Evolutionary conservation across 2,888 invertebrate genomes (phyloP).

Genomic region (Portevinia maculata): DNA sequence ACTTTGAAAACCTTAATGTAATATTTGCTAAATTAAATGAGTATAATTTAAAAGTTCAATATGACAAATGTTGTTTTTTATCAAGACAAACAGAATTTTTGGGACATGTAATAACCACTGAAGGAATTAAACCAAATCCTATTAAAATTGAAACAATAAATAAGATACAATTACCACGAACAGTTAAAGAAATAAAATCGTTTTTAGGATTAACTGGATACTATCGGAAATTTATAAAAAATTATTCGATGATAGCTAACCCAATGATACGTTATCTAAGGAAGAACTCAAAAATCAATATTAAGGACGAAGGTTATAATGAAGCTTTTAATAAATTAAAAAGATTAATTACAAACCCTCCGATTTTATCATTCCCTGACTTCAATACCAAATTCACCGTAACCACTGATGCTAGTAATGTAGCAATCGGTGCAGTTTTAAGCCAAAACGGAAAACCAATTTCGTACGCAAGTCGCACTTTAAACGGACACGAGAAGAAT

Average conservation of each 20-base stretch:
- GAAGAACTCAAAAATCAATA: too few relatives aligned
- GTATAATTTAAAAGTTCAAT: constrained; percentile 50
- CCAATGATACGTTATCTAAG: constrained; percentile 54
- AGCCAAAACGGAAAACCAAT: constrained; percentile 76
- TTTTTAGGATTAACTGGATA: too few relatives aligned
- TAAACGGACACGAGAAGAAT: constrained; percentile 74
- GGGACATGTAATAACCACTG: constrained; percentile 74
- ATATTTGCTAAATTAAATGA: constrained; percentile 49
- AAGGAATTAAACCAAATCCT: constrained; percentile 76
- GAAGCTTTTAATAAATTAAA: constrained; percentile 53
- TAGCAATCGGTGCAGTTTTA: constrained; percentile 76
- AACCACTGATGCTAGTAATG: constrained; percentile 73
- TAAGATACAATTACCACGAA: constrained; percentile 69
- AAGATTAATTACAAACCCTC: constrained; percentile 15
- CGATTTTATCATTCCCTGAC: constrained; percentile 52
- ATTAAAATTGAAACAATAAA: constrained; percentile 69
- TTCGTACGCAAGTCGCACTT: constrained; percentile 77
- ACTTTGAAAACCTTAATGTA: constrained; percentile 38
- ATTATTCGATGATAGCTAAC: constrained; percentile 40
- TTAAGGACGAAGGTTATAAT: constrained; percentile 50
- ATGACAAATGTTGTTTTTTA: constrained; percentile 76
- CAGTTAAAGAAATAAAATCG: constrained; percentile 62
- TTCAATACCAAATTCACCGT: constrained; percentile 42
- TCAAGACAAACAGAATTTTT: constrained; percentile 70
- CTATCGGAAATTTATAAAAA: constrained; percentile 71